Evolutionary conservation across 2,113 vertebrate genomes (phyloP), one percentile per base, ranked within the genome.

Genomic region (Dicrurus megarhynchus): DNA sequence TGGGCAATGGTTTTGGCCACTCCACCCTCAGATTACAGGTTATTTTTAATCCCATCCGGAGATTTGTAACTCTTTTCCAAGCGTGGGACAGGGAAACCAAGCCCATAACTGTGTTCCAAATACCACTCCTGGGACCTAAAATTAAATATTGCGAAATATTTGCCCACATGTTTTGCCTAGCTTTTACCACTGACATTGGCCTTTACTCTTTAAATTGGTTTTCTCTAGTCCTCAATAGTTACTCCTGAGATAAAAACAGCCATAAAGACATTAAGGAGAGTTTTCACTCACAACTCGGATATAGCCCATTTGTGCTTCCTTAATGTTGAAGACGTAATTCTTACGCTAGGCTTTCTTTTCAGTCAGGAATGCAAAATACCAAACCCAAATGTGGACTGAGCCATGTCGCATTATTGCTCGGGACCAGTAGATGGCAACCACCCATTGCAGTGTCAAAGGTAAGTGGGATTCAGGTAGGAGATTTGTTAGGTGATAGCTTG

Each of bases 401-500:
- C 47, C 24, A 0, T 20, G n/a, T 63, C 56, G 80, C 68, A 39
- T 77, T 96, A 84, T 80, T 93, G 18, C 71, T 90, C 55, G 20
- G 78, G 79, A 84, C 97, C 97, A 97, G 97, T 74, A 97, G 97
- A 87, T 95, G 97, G 97, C 97, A 97, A 96, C 83, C 95, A 87
- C 26, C 65, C 77, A 68, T 92, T 91, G 91, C 71, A 46, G 37
- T 65, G 87, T 50, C 86, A 80, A 74, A 92, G 63, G 68, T 65
- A 93, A 77, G 56, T 12, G 59, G 39, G 64, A 68, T 57, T 88
- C 67, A 49, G 63, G 59, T 73, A 17, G 42, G n/a, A 24, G 16
- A 22, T 86, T 67, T 81, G n/a, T 61, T 55, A 44, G 13, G 16
- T 28, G 47, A 23, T 47, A 35, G 8, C n/a, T 75, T 56, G 37